Conservation (phyloP, 2,113 vertebrate species). For the Felis catus region DNA sequence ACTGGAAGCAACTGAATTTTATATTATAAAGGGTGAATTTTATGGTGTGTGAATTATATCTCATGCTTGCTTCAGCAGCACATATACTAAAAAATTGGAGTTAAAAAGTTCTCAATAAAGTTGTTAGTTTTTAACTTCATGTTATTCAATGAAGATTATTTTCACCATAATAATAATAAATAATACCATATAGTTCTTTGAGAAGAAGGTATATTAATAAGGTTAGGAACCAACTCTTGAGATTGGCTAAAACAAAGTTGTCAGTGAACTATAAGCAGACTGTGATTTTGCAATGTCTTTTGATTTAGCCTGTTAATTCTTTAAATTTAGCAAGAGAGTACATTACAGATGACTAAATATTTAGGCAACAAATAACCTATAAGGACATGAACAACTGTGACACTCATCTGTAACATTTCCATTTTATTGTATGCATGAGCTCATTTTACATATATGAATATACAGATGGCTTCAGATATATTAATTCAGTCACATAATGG, state of each 20-base stretch:
- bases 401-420: neutral
- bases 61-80: neutral
- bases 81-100: too few relatives aligned
- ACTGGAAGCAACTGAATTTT: neutral
- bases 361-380: neutral
- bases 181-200: neutral
- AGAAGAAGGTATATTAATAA: neutral
- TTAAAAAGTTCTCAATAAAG: neutral
- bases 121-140: neutral
- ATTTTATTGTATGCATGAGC: neutral
- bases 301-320: neutral
- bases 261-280: neutral
- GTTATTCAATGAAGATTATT: neutral
- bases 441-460: neutral
- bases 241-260: neutral
- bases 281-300: neutral
- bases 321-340: neutral
- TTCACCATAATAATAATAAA: neutral
- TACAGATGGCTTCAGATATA: neutral
- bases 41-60: neutral
- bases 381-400: neutral
- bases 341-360: neutral
- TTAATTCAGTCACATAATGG: constrained; percentile 16
- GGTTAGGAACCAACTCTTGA: neutral
- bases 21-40: neutral